Evolutionary conservation across 2,888 invertebrate species (phyloP).

Genomic region (Penaeus monodon): DNA sequence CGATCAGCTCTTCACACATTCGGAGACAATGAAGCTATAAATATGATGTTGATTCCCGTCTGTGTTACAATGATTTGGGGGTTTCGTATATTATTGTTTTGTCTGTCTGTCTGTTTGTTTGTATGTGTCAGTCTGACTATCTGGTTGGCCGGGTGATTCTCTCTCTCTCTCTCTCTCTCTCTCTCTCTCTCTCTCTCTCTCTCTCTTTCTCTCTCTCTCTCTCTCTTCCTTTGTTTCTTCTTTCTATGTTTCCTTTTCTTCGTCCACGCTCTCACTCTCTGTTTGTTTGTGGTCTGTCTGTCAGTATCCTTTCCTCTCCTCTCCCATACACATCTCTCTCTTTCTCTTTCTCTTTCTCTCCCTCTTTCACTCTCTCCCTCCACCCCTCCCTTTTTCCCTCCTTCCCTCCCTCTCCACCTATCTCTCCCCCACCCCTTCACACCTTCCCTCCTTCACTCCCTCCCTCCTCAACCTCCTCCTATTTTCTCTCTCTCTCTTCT

Average conservation of each 20-base stretch:
- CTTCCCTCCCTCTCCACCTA: neutral
- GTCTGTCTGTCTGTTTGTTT: neutral
- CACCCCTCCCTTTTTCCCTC: slow-evolving; percentile 14
- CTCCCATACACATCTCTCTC: neutral
- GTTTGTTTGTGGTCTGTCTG: too few species aligned
- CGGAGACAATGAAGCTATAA: too few species aligned
- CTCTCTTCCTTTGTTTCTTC: too few species aligned
- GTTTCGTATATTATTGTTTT: neutral
- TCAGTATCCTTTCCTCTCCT: too few species aligned
- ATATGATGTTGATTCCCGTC: too few species aligned
- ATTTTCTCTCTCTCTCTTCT: neutral
- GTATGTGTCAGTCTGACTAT: neutral
- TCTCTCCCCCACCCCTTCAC: neutral
- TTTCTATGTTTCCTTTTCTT: too few species aligned
- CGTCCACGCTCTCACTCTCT: too few species aligned
- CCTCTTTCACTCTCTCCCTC: slow-evolving; percentile 35
- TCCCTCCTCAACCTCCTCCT: too few species aligned
- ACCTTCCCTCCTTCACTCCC: neutral
- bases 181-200: neutral
- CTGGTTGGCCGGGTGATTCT: neutral
- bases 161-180: neutral
- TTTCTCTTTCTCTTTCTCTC: slow-evolving; percentile 25
- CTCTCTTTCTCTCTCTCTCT: neutral
- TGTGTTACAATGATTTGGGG: neutral
- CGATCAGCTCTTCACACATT: neutral